phyloP scores from a whole-genome alignment of 2,888 invertebrate genomes.

The Dolichopus griseipennis region DNA sequence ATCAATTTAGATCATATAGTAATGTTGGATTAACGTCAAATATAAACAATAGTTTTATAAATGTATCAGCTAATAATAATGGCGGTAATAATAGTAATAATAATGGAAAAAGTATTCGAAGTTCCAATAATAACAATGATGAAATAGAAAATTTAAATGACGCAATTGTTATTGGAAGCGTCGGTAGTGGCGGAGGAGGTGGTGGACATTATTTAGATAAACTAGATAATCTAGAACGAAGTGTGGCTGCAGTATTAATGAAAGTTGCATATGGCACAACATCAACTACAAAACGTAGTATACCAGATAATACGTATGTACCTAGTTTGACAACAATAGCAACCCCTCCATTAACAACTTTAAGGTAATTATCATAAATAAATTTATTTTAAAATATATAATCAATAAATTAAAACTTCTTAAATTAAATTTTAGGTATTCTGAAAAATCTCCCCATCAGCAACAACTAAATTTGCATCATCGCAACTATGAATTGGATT shows the following conservation, averaged over 20 bases:
- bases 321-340: slow-evolving; percentile 55
- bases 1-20: neutral
- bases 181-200: slow-evolving; percentile 19
- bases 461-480: slow-evolving; percentile 38
- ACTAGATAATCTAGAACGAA: slow-evolving; percentile 53
- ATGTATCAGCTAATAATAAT: slow-evolving; percentile 17
- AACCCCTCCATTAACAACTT: slow-evolving; percentile 53
- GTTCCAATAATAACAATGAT: neutral
- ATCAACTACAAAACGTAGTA: slow-evolving; percentile 57
- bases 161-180: slow-evolving; percentile 13
- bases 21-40: neutral
- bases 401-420: neutral
- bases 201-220: slow-evolving; percentile 48
- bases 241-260: slow-evolving; percentile 58
- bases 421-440: slow-evolving; percentile 28
- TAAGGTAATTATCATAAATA: slow-evolving; percentile 37
- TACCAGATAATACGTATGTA: slow-evolving; percentile 53
- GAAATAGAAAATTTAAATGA: neutral
- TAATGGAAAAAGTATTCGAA: slow-evolving; percentile 18
- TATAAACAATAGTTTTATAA: slow-evolving; percentile 7
- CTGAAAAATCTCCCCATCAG: slow-evolving; percentile 35
- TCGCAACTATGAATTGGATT: slow-evolving; percentile 55
- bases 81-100: slow-evolving; percentile 18
- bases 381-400: neutral
- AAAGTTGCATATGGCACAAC: slow-evolving; percentile 60